Base-by-base conservation (phyloP, 2,888 invertebrate genomes). In the Drosophila mimetica region DNA sequence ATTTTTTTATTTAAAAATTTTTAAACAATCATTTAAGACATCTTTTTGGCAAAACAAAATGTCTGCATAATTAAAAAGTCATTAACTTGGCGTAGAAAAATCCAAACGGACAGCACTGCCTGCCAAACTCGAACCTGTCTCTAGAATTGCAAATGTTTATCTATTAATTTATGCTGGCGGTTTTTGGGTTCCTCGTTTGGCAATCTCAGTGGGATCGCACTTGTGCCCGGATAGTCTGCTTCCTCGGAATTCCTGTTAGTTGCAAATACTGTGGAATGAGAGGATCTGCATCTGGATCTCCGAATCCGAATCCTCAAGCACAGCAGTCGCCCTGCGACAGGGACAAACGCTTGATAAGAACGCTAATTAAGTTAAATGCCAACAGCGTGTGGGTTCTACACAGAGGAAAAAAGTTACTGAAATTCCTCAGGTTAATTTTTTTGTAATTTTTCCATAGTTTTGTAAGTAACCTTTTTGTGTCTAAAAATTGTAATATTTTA, bases 121-220 rank as follows among this genome's bases (percentile, higher is more conserved):
- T 28, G n/a, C 42, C 36, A 42, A 51, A 16, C 16, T 36, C 51
- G 36, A 63, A 36, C 51, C 61, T 36, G 63, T 50, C 50, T 30
- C 50, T 28, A 51, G 60, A 60, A 60, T 69, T 77, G 75, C 71
- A 71, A 70, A 73, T 71, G 76, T 86, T 88, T 89, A 89, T 89
- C 89, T 89, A 80, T 89, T 89, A 89, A 89, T 89, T 89, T 89
- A 89, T 89, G 86, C 89, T 76, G 89, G 89, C 77, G 78, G 75
- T 71, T 80, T 77, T 77, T 51, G 63, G 66, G 69, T 76, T 72
- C 58, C 67, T 58, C 41, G 42, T 65, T 54, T 66, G 51, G 32
- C 61, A 55, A 70, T 77, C 70, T 79, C 66, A 47, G 61, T 22
- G 28, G 75, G 77, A 80, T 83, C 77, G 76, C 61, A 79, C 69